Percentiles rank a stretch among this genome's conserved stretches.
These are phyloP conservation scores for Heteropelma amictum DNA, from an alignment of 2,888 invertebrate genomes.

Conservation along the genomic window DNA sequence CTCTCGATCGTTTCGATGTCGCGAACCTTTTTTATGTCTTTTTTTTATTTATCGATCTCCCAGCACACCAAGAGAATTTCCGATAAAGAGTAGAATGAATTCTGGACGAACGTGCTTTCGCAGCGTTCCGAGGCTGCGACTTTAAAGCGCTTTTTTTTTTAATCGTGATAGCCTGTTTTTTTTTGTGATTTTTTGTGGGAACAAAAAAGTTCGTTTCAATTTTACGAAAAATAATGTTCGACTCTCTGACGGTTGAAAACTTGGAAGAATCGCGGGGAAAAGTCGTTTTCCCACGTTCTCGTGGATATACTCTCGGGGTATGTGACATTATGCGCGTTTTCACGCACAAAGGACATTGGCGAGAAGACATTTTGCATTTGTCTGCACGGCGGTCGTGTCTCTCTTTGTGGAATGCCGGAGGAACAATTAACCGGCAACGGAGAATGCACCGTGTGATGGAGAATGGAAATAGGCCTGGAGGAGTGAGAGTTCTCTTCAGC, in stretches of 20 bases:
- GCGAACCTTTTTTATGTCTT: background rate
- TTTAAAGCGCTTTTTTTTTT: too few species aligned
- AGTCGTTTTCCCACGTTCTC: background rate
- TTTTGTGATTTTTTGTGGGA: background rate
- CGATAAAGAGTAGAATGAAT: constrained; percentile 17
- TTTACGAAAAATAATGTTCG: too few species aligned
- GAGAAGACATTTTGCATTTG: background rate
- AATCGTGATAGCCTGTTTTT: background rate
- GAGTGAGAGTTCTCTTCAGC: constrained; percentile 47
- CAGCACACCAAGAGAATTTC: background rate
- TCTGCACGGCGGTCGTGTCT: background rate
- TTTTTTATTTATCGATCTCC: constrained; percentile 37
- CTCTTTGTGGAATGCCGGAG: constrained; percentile 26
- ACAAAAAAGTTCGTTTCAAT: background rate
- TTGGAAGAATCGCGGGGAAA: background rate
- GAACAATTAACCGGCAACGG: constrained; percentile 46
- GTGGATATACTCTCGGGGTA: background rate
- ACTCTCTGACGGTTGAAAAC: background rate
- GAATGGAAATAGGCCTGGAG: background rate
- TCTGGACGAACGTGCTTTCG: constrained; percentile 18
- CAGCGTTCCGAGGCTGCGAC: constrained; percentile 16
- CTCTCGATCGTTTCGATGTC: constrained; percentile 33
- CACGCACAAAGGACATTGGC: constrained; percentile 15
- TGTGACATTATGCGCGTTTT: constrained; percentile 20
- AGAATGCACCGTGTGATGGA: background rate